phyloP scores from a whole-genome alignment of 2,797 vertebrate genomes.

The Diplodus puntazzo region DNA sequence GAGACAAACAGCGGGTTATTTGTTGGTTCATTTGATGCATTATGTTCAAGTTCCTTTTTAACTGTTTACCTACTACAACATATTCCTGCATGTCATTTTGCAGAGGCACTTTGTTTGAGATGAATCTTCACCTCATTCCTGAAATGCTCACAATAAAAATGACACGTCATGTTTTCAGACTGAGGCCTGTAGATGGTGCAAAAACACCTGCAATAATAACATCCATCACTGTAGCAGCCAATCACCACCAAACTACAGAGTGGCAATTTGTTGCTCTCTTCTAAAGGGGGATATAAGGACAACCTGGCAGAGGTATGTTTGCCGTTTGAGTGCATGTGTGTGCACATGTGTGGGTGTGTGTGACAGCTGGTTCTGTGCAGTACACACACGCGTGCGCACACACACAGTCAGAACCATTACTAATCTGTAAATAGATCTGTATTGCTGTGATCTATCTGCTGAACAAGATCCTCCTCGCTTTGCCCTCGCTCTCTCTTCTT shows the following conservation, averaged over 20 bases:
- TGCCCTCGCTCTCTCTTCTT: conserved; percentile 51
- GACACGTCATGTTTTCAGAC: neutral
- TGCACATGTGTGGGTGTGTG: neutral
- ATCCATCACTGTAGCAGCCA: neutral
- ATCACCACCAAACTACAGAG: conserved; percentile 25
- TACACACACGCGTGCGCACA: conserved; percentile 12
- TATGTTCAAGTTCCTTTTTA: too few relatives aligned
- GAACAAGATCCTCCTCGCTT: conserved; percentile 64
- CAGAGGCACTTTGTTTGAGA: neutral
- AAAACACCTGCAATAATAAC: conserved; percentile 19
- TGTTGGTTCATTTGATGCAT: neutral
- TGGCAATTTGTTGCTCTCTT: conserved; percentile 40
- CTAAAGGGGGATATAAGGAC: conserved; percentile 26
- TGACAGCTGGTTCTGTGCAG: neutral
- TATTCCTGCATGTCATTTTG: neutral
- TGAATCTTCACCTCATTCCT: neutral
- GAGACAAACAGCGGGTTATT: too few relatives aligned
- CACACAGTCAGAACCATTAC: conserved; percentile 55
- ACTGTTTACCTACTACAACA: neutral
- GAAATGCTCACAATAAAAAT: neutral
- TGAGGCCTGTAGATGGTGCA: conserved; percentile 51
- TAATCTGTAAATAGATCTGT: conserved; percentile 77
- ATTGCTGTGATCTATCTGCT: conserved; percentile 66
- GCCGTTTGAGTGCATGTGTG: conserved; percentile 5
- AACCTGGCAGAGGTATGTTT: conserved; percentile 37